phyloP scores from a whole-genome alignment of 1,140 invertebrate species.

The Lucilia cuprina region DNA sequence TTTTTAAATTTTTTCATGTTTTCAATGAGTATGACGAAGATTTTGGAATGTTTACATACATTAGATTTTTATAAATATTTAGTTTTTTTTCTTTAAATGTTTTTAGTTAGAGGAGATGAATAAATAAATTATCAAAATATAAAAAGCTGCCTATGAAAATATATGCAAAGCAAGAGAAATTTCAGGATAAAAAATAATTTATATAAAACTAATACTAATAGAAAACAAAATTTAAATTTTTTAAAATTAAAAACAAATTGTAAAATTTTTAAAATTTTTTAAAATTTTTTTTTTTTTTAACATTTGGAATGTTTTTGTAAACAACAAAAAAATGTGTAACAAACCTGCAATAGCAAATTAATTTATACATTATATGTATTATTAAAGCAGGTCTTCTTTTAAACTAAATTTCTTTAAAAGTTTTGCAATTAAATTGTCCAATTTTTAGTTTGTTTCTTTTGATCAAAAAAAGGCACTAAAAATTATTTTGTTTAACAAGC shows the following conservation, averaged over 20 bases:
- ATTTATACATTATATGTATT: too few relatives aligned
- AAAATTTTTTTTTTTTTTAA: not conserved
- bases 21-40: too few relatives aligned
- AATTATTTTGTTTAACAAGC: constrained; percentile 15
- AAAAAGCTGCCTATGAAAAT: not conserved
- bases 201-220: too few relatives aligned
- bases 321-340: not conserved
- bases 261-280: not conserved
- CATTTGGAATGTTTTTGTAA: not conserved
- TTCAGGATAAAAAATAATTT: too few relatives aligned
- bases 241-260: too few relatives aligned
- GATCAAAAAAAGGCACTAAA: not conserved
- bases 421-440: not conserved
- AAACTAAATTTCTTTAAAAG: not conserved
- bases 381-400: too few relatives aligned
- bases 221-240: too few relatives aligned
- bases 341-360: too few relatives aligned
- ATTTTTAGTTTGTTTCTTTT: not conserved
- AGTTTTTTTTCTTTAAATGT: not conserved
- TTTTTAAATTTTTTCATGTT: too few relatives aligned
- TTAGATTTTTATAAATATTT: not conserved
- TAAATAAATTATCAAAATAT: not conserved
- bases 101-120: not conserved
- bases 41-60: not conserved
- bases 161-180: not conserved